A percentile compares a stretch with the other conserved stretches of the same genome.
These are phyloP conservation scores for Hapalemur alaotrensis DNA, from an alignment of 2,797 vertebrate genomes.

Conservation along the genomic window DNA sequence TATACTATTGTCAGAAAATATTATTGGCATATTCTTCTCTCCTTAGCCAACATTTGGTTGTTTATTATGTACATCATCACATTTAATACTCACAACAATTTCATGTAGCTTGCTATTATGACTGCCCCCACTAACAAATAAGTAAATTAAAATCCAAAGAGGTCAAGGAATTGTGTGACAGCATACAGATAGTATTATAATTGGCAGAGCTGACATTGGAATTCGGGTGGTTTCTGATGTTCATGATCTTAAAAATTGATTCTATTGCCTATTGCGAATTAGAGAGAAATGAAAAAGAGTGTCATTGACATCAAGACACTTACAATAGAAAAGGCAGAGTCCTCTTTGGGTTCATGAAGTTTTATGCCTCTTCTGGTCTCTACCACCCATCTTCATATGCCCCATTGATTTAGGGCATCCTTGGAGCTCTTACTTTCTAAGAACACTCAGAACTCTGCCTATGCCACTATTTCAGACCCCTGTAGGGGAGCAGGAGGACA, in stretches of 20 bases:
- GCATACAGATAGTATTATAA: background rate
- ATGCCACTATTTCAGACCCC: background rate
- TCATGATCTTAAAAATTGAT: background rate
- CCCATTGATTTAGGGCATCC: background rate
- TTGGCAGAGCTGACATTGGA: background rate
- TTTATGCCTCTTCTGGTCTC: background rate
- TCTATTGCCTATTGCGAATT: background rate
- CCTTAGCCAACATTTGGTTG: background rate
- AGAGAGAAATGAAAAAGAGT: background rate
- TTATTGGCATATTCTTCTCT: background rate
- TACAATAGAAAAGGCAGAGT: background rate
- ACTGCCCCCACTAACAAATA: background rate
- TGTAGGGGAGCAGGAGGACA: background rate
- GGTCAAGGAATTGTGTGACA: background rate
- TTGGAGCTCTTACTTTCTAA: background rate
- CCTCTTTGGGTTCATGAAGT: background rate
- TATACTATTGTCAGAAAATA: conserved; percentile 18
- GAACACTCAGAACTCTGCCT: background rate
- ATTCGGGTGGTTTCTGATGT: background rate
- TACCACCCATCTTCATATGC: background rate
- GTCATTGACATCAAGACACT: background rate
- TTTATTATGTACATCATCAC: background rate
- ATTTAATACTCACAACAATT: background rate
- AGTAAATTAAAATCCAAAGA: conserved; percentile 18
- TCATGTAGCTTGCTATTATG: background rate